phyloP scores from a whole-genome alignment of 2,888 invertebrate species.

The Patella caerulea region DNA sequence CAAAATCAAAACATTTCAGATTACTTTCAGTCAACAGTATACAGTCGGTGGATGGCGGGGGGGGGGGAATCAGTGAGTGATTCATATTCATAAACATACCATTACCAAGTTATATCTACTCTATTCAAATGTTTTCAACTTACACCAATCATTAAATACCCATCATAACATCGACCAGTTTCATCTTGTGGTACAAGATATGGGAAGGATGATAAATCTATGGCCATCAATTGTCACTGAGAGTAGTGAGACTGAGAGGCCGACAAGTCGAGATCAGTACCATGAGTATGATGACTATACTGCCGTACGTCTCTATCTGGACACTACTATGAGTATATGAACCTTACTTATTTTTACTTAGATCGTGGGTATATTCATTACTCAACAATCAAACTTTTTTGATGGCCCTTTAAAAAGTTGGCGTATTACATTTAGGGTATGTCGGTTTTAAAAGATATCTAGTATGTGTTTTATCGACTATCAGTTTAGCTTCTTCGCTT shows the following conservation, averaged over 20 bases:
- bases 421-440: too few species aligned
- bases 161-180: slow-evolving; percentile 42
- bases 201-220: slow-evolving; percentile 37
- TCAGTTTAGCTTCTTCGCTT: too few species aligned
- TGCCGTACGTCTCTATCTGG: neutral
- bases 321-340: neutral
- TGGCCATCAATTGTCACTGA: neutral
- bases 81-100: neutral
- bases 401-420: too few species aligned
- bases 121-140: slow-evolving; percentile 15
- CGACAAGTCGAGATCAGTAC: neutral
- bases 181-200: slow-evolving; percentile 39
- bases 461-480: too few species aligned
- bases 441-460: too few species aligned
- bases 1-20: too few species aligned
- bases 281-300: neutral
- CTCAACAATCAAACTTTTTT: neutral
- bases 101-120: neutral
- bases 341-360: neutral
- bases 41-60: too few species aligned
- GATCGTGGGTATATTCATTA: neutral
- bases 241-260: too few species aligned
- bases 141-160: slow-evolving; percentile 45
- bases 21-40: too few species aligned
- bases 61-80: neutral